Evolutionary conservation across 2,797 vertebrate species (phyloP).

Genomic region (Crypturellus tataupa): DNA sequence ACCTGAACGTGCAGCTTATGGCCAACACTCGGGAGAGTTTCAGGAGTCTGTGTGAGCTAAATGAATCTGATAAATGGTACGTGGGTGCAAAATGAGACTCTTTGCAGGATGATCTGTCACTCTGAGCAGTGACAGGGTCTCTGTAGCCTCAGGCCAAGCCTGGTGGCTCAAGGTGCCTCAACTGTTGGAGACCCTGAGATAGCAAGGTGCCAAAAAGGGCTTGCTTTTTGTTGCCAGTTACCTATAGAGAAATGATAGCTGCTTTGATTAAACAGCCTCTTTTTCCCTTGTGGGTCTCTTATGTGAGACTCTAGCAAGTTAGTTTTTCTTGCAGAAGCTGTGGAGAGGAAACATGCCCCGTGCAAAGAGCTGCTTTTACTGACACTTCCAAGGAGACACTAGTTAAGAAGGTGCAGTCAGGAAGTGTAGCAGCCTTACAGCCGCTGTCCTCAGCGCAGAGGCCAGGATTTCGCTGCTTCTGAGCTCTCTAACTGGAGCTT

Average conservation of each 20-base stretch:
- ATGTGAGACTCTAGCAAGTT: not conserved
- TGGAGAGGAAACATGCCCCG: not conserved
- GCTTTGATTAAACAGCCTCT: not conserved
- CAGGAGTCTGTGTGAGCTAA: accelerated
- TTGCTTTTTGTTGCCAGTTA: not conserved
- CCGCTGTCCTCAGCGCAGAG: accelerated
- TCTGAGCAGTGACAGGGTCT: not conserved
- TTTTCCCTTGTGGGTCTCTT: not conserved
- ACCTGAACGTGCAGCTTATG: not conserved
- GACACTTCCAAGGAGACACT: not conserved
- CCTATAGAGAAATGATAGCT: not conserved
- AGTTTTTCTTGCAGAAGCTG: not conserved
- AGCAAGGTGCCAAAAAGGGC: not conserved
- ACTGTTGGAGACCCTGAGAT: not conserved
- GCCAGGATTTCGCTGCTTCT: not conserved
- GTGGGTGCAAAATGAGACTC: not conserved
- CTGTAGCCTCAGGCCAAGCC: not conserved
- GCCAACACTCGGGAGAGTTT: not conserved
- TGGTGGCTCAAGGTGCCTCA: not conserved
- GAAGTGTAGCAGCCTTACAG: not conserved
- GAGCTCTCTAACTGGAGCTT: not conserved
- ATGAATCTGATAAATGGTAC: not conserved
- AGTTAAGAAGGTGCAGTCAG: not conserved
- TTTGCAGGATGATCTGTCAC: not conserved
- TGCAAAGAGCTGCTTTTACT: not conserved